Evolutionary conservation across 2,797 vertebrate species (phyloP).

Genomic region (Synanceia verrucosa): DNA sequence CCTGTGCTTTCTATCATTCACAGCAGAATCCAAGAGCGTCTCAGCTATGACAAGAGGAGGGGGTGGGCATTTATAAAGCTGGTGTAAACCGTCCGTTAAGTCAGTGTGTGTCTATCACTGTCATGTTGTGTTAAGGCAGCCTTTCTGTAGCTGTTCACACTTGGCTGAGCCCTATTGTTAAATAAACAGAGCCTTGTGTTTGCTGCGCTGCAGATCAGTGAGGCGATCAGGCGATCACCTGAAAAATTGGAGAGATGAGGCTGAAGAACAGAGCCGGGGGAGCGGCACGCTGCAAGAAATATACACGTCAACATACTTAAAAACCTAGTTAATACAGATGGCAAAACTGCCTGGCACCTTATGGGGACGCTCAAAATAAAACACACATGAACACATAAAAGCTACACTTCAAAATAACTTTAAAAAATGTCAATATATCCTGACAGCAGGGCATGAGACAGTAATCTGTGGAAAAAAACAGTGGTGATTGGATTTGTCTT

Average conservation of each 20-base stretch:
- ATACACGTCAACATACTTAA: neutral
- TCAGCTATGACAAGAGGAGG: conserved; percentile 24
- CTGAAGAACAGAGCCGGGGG: neutral
- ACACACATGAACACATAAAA: too few species aligned
- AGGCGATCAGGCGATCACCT: conserved; percentile 53
- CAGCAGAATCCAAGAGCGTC: neutral
- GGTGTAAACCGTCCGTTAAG: conserved; percentile 50
- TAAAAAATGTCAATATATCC: too few species aligned
- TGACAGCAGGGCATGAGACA: too few species aligned
- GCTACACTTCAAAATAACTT: too few species aligned
- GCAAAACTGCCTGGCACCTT: too few species aligned
- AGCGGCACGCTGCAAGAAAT: conserved; percentile 6
- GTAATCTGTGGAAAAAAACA: too few species aligned
- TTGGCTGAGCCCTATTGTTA: conserved; percentile 65
- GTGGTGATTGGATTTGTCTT: neutral
- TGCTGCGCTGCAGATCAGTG: conserved; percentile 47
- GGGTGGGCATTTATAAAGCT: conserved; percentile 20
- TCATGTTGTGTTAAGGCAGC: conserved; percentile 60
- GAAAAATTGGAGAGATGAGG: conserved; percentile 42
- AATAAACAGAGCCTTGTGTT: conserved; percentile 67
- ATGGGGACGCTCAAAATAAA: too few species aligned
- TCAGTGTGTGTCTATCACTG: conserved; percentile 58
- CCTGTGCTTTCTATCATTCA: conserved; percentile 15
- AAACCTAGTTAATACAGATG: neutral
- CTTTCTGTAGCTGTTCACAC: conserved; percentile 61